Base-by-base conservation (phyloP, 2,797 vertebrate genomes). In the Poeciliopsis turneri region DNA sequence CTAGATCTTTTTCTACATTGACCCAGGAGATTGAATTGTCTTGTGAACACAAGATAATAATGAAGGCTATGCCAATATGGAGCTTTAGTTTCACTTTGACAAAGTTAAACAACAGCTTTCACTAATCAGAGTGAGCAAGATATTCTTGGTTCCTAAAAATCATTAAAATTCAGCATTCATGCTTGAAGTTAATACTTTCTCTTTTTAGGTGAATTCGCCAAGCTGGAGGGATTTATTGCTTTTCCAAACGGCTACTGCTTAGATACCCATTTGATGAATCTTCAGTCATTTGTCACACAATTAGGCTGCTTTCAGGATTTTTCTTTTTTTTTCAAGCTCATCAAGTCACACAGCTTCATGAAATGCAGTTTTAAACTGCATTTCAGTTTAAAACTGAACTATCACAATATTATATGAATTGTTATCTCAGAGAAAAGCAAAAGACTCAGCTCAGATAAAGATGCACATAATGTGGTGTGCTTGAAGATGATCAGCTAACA, bases 91-190 rank as follows among this genome's bases (percentile, higher is more conserved):
- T 87, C 74, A 74, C 86, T 88, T 86, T 83, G 84, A 89, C 89
- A 92, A 92, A 90, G 85, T 93, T 86, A 88, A 92, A 94, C 88
- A 93, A 89, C 87, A 81, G 87, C 86, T 87, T 81, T 79, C 82
- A 89, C 90, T 94, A 92, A 93, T 94, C 91, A 85, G 85, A 77
- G 79, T 75, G 20, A 89, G 84, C 90, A 92, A 93, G 90, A 92
- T 87, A 82, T 92, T 84, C 88, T 90, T 82, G 36, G 84, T 80
- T 87, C 83, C 81, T 91, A 81, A 66, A 87, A 89, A 88, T 88
- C 88, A 91, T 90, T 89, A 94, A 93, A 85, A 87, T 75, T 72
- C 79, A 53, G 86, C 88, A 90, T 92, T 91, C 92, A 91, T 81
- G 91, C 90, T 85, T 89, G 81, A 93, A 90, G 87, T 89, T 92